Percentiles rank a stretch among this genome's conserved stretches.
Evolutionary conservation across 2,113 vertebrate species (phyloP).

Genomic region (Percopsis transmontana): DNA sequence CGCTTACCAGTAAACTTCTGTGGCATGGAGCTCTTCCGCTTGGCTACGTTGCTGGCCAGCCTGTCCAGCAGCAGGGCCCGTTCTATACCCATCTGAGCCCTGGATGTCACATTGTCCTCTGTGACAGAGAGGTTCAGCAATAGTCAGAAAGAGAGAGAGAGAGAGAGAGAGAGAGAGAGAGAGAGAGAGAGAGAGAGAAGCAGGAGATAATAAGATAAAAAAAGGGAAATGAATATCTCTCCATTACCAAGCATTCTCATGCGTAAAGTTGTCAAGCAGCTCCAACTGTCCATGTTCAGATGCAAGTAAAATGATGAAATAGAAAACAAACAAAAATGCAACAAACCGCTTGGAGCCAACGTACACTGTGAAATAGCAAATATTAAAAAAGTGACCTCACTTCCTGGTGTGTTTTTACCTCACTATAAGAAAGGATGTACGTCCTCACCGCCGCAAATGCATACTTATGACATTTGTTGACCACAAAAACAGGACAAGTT

Average conservation of each 20-base stretch:
- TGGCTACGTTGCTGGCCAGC: conserved; percentile 94
- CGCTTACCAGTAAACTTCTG: conserved; percentile 96
- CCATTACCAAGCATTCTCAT: not conserved
- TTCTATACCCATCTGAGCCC: conserved; percentile 88
- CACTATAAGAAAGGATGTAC: conserved; percentile 61
- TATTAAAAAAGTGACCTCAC: conserved; percentile 65
- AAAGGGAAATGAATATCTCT: conserved; percentile 19
- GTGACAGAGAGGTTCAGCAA: not conserved
- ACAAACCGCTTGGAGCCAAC: not conserved
- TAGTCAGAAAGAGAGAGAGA: not conserved
- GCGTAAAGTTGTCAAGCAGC: not conserved
- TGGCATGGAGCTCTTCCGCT: conserved; percentile 94
- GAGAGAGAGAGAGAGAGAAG: conserved; percentile 1
- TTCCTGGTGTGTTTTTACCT: conserved; percentile 55
- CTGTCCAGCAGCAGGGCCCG: conserved; percentile 91
- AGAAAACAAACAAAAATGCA: not conserved
- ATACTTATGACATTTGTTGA: conserved; percentile 57
- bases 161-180: conserved; percentile 7
- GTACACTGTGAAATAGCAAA: conserved; percentile 23
- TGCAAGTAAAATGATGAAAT: conserved; percentile 8
- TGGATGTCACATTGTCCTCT: conserved; percentile 81
- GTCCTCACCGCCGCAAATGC: conserved; percentile 59
- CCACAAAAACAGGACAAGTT: conserved; percentile 47
- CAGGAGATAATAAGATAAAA: not conserved
- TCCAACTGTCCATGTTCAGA: conserved; percentile 14